Percentiles rank a stretch among this genome's conserved stretches.
Conservation (phyloP, 2,888 invertebrate species). For the Drosophila macrospina region DNA sequence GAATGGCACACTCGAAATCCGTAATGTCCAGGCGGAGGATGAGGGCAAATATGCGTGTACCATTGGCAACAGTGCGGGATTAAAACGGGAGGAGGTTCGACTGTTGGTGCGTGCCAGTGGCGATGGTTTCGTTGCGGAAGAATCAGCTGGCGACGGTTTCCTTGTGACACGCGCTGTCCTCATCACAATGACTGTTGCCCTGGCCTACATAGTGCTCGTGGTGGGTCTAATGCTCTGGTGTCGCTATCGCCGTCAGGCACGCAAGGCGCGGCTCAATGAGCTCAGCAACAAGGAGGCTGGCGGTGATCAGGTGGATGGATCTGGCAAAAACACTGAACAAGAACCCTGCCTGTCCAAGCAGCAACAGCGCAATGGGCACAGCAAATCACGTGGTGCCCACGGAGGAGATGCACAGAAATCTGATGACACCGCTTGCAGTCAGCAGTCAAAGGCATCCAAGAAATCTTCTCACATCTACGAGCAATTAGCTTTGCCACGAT, state of each 20-base stretch:
- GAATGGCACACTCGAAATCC: constrained; percentile 93
- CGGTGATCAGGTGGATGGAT: constrained; percentile 76
- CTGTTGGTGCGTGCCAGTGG: constrained; percentile 91
- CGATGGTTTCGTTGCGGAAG: constrained; percentile 84
- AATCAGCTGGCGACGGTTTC: constrained; percentile 88
- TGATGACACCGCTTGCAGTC: constrained; percentile 89
- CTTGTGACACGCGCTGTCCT: constrained; percentile 95
- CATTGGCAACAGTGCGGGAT: constrained; percentile 96
- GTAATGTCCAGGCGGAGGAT: constrained; percentile 91
- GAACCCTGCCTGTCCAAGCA: constrained; percentile 84
- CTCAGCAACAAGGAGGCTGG: constrained; percentile 87
- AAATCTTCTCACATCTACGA: constrained; percentile 88
- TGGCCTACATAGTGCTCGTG: constrained; percentile 96
- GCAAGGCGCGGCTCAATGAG: constrained; percentile 86
- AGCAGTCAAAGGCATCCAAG: constrained; percentile 88
- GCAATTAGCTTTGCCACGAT: constrained; percentile 90
- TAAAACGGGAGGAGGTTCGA: constrained; percentile 92
- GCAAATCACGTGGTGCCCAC: constrained; percentile 83
- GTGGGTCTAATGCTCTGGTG: constrained; percentile 97
- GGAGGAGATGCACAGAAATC: constrained; percentile 87
- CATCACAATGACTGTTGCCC: constrained; percentile 96
- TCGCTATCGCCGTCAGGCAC: constrained; percentile 89
- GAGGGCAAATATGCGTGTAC: constrained; percentile 96
- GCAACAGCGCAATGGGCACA: constrained; percentile 80
- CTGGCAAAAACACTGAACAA: constrained; percentile 80